Conservation (phyloP, 2,113 vertebrate species). For the Phoenicopterus ruber region DNA sequence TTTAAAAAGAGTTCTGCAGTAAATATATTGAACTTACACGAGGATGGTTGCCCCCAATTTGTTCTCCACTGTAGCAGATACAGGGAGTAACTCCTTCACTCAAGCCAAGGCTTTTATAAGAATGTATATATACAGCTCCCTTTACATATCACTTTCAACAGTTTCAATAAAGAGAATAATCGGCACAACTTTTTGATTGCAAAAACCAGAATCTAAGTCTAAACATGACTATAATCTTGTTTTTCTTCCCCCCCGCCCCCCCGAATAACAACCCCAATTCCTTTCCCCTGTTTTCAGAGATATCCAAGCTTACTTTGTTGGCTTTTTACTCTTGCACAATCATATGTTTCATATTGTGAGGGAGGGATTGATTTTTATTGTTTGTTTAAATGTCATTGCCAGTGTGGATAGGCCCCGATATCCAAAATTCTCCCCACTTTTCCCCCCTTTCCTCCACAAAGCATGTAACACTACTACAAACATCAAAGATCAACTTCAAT, state of each 20-base stretch:
- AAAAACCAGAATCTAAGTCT: background rate
- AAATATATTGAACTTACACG: constrained; percentile 41
- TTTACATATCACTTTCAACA: background rate
- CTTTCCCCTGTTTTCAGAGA: background rate
- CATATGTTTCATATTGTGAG: constrained; percentile 49
- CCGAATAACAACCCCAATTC: background rate
- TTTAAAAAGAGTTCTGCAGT: constrained; percentile 1
- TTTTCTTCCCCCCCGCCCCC: background rate
- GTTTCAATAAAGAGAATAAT: background rate
- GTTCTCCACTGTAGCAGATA: background rate
- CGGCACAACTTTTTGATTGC: background rate
- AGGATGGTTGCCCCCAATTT: constrained; percentile 39
- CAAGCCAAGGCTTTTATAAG: background rate
- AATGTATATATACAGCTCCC: background rate
- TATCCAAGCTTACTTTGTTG: background rate
- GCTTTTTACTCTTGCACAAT: constrained; percentile 8
- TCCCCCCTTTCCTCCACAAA: background rate
- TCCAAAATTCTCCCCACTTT: background rate
- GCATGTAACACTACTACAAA: background rate
- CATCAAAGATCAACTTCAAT: constrained; percentile 29
- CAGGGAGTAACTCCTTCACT: background rate
- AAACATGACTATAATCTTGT: background rate
- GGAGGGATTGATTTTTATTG: constrained; percentile 10
- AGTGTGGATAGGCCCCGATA: constrained; percentile 2
- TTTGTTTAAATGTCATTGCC: constrained; percentile 30